These are phyloP conservation scores for Percopsis transmontana DNA, from an alignment of 2,113 vertebrate genomes.

Conservation along the genomic window DNA sequence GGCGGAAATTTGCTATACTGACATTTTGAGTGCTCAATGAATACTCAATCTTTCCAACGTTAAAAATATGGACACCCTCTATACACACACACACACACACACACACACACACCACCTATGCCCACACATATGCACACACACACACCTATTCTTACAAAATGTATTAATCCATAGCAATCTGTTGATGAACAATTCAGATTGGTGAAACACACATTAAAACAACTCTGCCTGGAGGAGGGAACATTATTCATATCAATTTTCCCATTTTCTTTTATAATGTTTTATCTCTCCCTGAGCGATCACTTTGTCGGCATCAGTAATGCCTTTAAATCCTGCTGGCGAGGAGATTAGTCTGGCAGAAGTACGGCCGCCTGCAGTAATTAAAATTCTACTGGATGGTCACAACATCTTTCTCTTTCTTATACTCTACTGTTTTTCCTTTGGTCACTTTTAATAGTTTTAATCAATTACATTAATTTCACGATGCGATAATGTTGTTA, in stretches of 20 bases:
- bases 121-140: no score
- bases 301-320: conserved; percentile 71
- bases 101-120: background rate
- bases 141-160: conserved; percentile 6
- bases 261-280: conserved; percentile 58
- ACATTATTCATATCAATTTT: conserved; percentile 58
- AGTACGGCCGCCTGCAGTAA: conserved; percentile 69
- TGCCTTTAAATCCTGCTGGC: conserved; percentile 71
- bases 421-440: conserved; percentile 47
- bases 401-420: conserved; percentile 51
- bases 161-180: conserved; percentile 34
- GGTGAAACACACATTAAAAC: conserved; percentile 55
- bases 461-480: conserved; percentile 55
- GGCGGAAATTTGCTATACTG: background rate
- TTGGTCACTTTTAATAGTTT: conserved; percentile 56
- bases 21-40: background rate
- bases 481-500: conserved; percentile 24
- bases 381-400: conserved; percentile 74
- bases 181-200: conserved; percentile 35
- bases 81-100: conserved; percentile 2
- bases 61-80: no score
- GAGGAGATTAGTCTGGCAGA: conserved; percentile 70
- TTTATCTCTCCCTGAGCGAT: conserved; percentile 68
- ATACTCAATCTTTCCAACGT: background rate
- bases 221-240: conserved; percentile 44